These are phyloP conservation scores for Helicoverpa armigera DNA, from an alignment of 1,140 invertebrate genomes.

Conservation along the genomic window DNA sequence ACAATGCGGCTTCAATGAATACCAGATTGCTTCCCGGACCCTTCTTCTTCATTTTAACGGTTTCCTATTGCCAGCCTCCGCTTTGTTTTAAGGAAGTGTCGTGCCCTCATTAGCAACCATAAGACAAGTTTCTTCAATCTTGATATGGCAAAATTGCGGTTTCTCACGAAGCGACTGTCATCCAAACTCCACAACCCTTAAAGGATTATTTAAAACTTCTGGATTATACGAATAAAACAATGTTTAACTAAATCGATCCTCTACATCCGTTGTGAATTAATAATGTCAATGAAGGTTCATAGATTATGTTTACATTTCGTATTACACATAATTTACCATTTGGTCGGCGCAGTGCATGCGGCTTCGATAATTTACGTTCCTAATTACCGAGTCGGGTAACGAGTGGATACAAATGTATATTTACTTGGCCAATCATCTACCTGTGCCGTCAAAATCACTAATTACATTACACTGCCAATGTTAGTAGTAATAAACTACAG, in stretches of 20 bases:
- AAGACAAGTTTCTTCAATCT: constrained; percentile 40
- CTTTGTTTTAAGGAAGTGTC: constrained; percentile 42
- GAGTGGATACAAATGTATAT: constrained; percentile 35
- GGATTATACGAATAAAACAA: constrained; percentile 8
- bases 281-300: constrained; percentile 19
- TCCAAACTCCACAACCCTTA: constrained; percentile 9
- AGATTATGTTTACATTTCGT: constrained; percentile 38
- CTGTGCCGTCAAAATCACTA: neutral
- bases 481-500: neutral
- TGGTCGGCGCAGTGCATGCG: constrained; percentile 32
- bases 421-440: constrained; percentile 28
- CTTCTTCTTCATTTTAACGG: constrained; percentile 42
- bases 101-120: constrained; percentile 35
- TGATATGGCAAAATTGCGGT: constrained; percentile 32
- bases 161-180: constrained; percentile 10
- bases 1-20: constrained; percentile 42
- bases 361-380: constrained; percentile 39
- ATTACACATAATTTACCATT: constrained; percentile 35
- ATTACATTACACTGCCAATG: neutral
- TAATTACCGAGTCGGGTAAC: constrained; percentile 37
- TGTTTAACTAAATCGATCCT: neutral
- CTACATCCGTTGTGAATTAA: constrained; percentile 6
- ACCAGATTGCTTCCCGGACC: constrained; percentile 37
- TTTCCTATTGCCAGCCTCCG: constrained; percentile 40
- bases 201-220: neutral